Percentiles rank a stretch among this genome's conserved stretches.
Conservation (phyloP, 2,113 vertebrate species). For the Mobula birostris region DNA sequence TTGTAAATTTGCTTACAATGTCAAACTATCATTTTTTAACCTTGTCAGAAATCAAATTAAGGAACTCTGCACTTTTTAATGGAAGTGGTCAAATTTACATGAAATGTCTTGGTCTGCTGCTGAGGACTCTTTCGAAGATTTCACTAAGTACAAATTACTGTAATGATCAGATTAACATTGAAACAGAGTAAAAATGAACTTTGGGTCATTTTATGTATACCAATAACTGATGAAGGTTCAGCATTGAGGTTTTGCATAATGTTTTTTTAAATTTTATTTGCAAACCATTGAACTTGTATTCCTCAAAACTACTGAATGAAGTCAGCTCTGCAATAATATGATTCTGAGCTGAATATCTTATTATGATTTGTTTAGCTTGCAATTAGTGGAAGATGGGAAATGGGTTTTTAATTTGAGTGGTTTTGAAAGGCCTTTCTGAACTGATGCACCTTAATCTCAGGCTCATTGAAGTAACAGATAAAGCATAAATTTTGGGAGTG, state of each 20-base stretch:
- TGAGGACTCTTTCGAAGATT: neutral
- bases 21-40: neutral
- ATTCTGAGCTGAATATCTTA: neutral
- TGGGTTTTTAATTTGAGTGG: neutral
- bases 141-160: neutral
- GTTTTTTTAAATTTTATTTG: neutral
- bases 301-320: neutral
- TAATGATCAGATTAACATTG: neutral
- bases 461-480: neutral
- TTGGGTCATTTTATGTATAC: neutral
- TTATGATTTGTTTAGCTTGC: neutral
- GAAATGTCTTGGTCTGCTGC: neutral
- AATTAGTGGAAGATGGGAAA: neutral
- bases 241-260: neutral
- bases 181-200: neutral
- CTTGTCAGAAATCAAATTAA: neutral
- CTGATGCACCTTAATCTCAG: neutral
- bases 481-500: neutral
- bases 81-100: neutral
- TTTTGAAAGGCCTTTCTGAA: neutral
- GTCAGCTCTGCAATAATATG: neutral
- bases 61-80: neutral
- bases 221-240: neutral
- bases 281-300: neutral
- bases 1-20: neutral